Evolutionary conservation across 37 sponge, comb jelly and placozoan genomes (phyloP), one percentile per base, ranked within the genome.

Genomic region (Bolinopsis microptera): DNA sequence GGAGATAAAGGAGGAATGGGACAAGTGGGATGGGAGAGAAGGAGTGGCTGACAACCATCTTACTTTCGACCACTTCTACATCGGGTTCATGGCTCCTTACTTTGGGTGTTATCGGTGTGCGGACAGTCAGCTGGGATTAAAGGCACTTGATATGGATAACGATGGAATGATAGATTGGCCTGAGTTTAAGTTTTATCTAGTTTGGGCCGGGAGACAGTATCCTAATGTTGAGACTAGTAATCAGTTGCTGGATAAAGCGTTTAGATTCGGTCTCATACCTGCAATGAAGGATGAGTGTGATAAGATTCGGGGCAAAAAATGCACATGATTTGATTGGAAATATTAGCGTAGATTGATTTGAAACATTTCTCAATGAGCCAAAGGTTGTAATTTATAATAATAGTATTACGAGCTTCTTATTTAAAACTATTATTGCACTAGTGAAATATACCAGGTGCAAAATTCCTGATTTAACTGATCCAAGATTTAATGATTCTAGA

Each of bases 81-180:
- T 94, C 39, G 96, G 94, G 3, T 96, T 96, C 94, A 95, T 96
- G 97, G 94, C 94, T 40, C 95, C 96, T 22, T 96, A 96, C 94
- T 95, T 96, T 93, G 96, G 96, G 40, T 96, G 96, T 95, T 97
- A 95, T 93, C 82, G 95, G 16, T 97, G 97, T 32, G 69, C 0
- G 39, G 92, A 93, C 33, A 94, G 95, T 0, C 93, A 93, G 69
- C 86, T 93, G 38, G 97, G 93, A 0, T 61, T 97, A 9, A 94
- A 76, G 69, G 95, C 96, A 0, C 39, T 97, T 2, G 97, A 97
- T 86, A 97, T 97, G 97, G 95, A 97, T 38, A 32, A 28, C 9
- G 96, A 97, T 92, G 95, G 95, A 13, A 33, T 23, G 26, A 94
- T 97, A 3, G 97, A 97, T 83, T 97, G 97, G 97, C 76, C 69